Conservation (phyloP, 2,888 invertebrate species). For the Empis livida region DNA sequence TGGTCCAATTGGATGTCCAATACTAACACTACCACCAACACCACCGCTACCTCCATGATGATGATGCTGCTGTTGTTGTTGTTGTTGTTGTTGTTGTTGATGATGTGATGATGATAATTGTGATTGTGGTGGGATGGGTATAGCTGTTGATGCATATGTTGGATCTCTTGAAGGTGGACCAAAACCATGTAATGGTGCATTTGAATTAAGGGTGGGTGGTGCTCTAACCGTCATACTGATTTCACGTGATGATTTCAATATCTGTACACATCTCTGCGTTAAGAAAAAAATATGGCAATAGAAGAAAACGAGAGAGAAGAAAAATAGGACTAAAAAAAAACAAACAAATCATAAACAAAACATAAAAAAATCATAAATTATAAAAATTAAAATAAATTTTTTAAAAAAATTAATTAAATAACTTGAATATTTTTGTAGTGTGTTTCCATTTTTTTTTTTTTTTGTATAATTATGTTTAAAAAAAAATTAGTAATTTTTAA, state of each 20-base stretch:
- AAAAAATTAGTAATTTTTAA: not conserved
- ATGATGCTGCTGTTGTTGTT: constrained; percentile 11
- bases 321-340: constrained; percentile 19
- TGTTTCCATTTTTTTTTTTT: not conserved
- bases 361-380: not conserved
- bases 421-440: not conserved
- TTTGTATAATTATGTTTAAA: no score
- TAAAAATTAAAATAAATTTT: not conserved
- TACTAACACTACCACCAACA: constrained; percentile 17
- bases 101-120: constrained; percentile 15
- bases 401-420: not conserved
- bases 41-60: no score
- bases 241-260: constrained; percentile 79
- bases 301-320: constrained; percentile 34
- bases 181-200: constrained; percentile 48
- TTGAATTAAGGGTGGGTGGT: constrained; percentile 49
- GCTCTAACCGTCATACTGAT: constrained; percentile 80
- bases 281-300: constrained; percentile 38
- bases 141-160: constrained; percentile 31
- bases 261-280: constrained; percentile 49
- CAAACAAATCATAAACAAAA: constrained; percentile 16
- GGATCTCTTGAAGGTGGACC: constrained; percentile 35
- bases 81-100: constrained; percentile 8
- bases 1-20: constrained; percentile 29
- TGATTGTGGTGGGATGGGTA: constrained; percentile 27